Base-by-base conservation (phyloP, 1,140 invertebrate genomes). In the Lordiphosa mommai region DNA sequence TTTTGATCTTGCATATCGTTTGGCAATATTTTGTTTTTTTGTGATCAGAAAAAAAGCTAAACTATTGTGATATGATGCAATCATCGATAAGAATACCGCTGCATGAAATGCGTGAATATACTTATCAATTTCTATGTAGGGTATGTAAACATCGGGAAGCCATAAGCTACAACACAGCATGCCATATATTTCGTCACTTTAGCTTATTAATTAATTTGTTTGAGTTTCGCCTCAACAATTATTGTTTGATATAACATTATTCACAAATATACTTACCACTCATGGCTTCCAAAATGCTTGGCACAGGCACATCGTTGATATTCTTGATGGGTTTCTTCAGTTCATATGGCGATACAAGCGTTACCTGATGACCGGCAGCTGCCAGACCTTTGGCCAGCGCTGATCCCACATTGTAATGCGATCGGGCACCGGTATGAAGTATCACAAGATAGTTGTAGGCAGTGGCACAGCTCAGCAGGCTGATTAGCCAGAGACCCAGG, bases 361-460 rank as follows among this genome's bases (percentile, higher is more conserved):
- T 92, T 2, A 93, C 89, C 23, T 92, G 85, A 58, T 93, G 92
- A 4, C 92, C 92, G 23, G 87, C 88, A 8, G 50, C 66, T 0
- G 90, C 92, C 13, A 93, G 49, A 7, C 88, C 91, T 55, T 91
- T 91, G 69, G 91, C 89, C 40, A 93, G 48, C 0, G 88, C 79
- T 2, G 91, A 90, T 16, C 91, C 91, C 46, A 92, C 89, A 40
- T 91, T 89, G 44, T 90, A 92, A 64, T 93, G 93, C 38, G 92
- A 93, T 61, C 90, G 90, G 0, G 86, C 90, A 0, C 84, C 77
- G 2, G 90, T 85, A 0, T 90, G 89, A 43, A 92, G 89, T 1
- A 93, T 46, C 5, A 89, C 88, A 27, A 88, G 56, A 23, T 82
- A 77, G 46, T 87, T 87, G 29, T 74, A 88, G 17, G 84, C 70